Base-by-base conservation (phyloP, 2,888 invertebrate species). In the Mesorhabditis spiculigera region DNA sequence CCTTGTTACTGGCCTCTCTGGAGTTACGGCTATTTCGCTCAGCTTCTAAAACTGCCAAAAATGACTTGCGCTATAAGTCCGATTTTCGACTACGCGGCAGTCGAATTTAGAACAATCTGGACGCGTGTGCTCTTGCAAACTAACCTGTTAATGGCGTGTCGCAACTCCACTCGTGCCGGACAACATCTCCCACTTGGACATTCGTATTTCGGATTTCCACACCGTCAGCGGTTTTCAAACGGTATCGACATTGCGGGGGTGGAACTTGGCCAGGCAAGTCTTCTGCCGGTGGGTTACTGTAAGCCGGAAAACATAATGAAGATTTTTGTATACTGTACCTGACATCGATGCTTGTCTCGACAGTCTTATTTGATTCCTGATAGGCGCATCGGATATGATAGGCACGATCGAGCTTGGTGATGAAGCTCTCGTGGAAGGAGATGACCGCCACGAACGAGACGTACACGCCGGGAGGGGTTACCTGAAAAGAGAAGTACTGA, bases 351-450 rank as follows among this genome's bases (percentile, higher is more conserved):
- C 81, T 76, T 5, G 81, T 75, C 66, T 76, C 76, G 4, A 85
- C 81, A 4, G 77, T 77, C 43, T 79, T 78, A 43, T 82, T 79
- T 5, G 78, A 72, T 69, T 85, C 85, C 43, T 80, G 78, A 71
- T 83, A 85, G 4, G 78, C 74, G 67, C 85, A 85, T 65, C 81
- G 77, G 10, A 85, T 79, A 66, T 80, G 80, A 70, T 85, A 85
- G 28, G 85, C 85, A 45, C 79, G 71, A 68, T 85, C 85, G 16
- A 84, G 73, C 72, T 85, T 85, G 16, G 85, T 85, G 65, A 85
- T 80, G 73, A 85, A 85, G 68, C 76, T 78, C 41, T 82, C 73
- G 71, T 85, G 85, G 68, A 86, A 85, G 43, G 82, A 82, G 69
- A 86, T 82, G 16, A 86, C 78, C 2, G 82, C 81, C 13, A 84